These are phyloP conservation scores for Pyrocoelia pectoralis DNA, from an alignment of 2,888 invertebrate genomes.

Conservation along the genomic window DNA sequence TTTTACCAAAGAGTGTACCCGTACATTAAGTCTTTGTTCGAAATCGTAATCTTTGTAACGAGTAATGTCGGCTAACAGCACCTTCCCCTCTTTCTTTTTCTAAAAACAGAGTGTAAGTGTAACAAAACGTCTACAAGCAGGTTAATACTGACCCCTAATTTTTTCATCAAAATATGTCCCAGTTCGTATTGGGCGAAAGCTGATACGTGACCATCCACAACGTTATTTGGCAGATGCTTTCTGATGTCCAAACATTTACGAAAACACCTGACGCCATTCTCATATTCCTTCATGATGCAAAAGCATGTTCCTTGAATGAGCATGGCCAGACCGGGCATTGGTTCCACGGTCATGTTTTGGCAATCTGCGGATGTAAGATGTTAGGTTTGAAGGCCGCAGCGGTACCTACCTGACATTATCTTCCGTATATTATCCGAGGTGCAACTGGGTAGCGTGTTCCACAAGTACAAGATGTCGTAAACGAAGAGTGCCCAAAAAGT, in stretches of 20 bases:
- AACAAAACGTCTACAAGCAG: no score
- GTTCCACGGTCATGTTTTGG: constrained; percentile 55
- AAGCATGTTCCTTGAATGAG: constrained; percentile 64
- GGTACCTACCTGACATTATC: constrained; percentile 59
- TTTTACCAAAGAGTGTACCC: constrained; percentile 65
- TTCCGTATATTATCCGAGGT: constrained; percentile 53
- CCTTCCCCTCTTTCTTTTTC: constrained; percentile 64
- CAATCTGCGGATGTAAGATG: constrained; percentile 52
- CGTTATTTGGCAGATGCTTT: constrained; percentile 42
- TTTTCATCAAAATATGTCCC: constrained; percentile 62
- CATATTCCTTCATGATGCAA: constrained; percentile 57
- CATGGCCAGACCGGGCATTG: constrained; percentile 65
- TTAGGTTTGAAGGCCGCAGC: no score
- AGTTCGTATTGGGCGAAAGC: constrained; percentile 73
- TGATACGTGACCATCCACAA: constrained; percentile 65
- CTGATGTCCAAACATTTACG: constrained; percentile 55
- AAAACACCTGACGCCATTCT: constrained; percentile 56
- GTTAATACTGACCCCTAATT: constrained; percentile 30
- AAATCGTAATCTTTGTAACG: constrained; percentile 72
- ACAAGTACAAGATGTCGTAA: constrained; percentile 72
- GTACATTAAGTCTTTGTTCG: constrained; percentile 69
- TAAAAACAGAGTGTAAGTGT: no score
- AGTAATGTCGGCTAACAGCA: constrained; percentile 61
- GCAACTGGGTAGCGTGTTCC: constrained; percentile 72
- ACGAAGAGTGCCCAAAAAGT: constrained; percentile 66